A percentile compares a stretch with the other conserved stretches of the same genome.
Evolutionary conservation across 92 coral and sea anemone species (phyloP).

Genomic region (Ricordea florida): DNA sequence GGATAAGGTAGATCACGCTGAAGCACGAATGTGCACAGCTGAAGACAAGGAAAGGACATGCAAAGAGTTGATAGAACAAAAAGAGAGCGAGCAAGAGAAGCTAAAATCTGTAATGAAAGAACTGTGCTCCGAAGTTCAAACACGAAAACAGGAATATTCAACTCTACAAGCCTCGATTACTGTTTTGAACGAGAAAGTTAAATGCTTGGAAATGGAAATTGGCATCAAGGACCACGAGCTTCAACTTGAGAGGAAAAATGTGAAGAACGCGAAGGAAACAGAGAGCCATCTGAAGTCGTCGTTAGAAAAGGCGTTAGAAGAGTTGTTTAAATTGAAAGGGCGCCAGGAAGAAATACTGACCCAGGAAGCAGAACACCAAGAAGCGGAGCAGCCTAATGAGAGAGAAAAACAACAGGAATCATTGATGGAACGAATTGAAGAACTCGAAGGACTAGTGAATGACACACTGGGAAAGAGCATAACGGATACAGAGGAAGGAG

Average conservation of each 20-base stretch:
- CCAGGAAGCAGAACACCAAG: not conserved
- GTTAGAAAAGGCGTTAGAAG: constrained; percentile 6
- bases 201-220: constrained; percentile 14
- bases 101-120: not conserved
- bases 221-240: not conserved
- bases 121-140: constrained; percentile 12
- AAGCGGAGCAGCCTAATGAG: not conserved
- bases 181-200: constrained; percentile 1
- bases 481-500: not conserved
- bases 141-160: not conserved
- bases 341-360: not conserved
- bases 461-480: not conserved
- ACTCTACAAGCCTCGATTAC: not conserved
- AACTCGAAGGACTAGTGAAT: not conserved
- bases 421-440: not conserved
- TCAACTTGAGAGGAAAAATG: constrained; percentile 23
- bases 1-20: not conserved
- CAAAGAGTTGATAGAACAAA: not conserved
- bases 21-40: not conserved
- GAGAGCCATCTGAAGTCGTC: constrained; percentile 16
- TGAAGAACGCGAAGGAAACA: constrained; percentile 18
- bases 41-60: not conserved
- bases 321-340: constrained; percentile 7
- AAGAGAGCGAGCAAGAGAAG: constrained; percentile 9
- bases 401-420: not conserved